Evolutionary conservation across 2,797 vertebrate species (phyloP), one percentile per base, ranked within the genome.

Genomic region (Gadopsis bispinosus): DNA sequence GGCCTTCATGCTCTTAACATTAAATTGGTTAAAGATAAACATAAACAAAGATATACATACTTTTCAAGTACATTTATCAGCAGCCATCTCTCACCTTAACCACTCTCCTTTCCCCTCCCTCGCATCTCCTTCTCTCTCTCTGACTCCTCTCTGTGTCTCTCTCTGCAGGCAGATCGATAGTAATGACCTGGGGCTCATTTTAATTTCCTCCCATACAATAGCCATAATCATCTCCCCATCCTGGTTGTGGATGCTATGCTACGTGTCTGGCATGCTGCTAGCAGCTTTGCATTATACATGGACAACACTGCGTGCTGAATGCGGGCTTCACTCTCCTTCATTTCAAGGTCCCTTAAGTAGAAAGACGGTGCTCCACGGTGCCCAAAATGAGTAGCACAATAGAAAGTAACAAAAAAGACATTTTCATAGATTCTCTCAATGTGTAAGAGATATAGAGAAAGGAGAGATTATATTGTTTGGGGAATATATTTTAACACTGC

Each of bases 151-250:
- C 26, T 55, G 0, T 31, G 3, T 59, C 5, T 61, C 47, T 87
- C 63, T 80, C 75, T 86, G 74, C 29, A 45, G 17, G 77, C 72
- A 83, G 90, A 94, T 94, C 93, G 43, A 95, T 95, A 90, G 73
- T 75, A 92, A 93, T 83, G 90, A 91, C 89, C 87, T 14, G n/a
- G 65, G 81, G 86, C 89, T 92, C 89, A 88, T 90, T 92, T 92
- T 88, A 77, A 91, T 92, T 91, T 91, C 91, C 90, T 83, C 73
- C 71, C 70, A 85, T 87, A 90, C 89, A 87, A 89, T 79, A 91
- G 84, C 78, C 62, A 91, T 89, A 83, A 93, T 92, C 89, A 86
- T 86, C 83, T 78, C 76, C 81, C 83, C 48, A 48, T 89, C 82
- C 88, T 84, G 75, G 85, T 75, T 87, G 87, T 79, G 74, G 79